Evolutionary conservation across 2,888 invertebrate genomes (phyloP).

Genomic region (Monoplex corrugatus): DNA sequence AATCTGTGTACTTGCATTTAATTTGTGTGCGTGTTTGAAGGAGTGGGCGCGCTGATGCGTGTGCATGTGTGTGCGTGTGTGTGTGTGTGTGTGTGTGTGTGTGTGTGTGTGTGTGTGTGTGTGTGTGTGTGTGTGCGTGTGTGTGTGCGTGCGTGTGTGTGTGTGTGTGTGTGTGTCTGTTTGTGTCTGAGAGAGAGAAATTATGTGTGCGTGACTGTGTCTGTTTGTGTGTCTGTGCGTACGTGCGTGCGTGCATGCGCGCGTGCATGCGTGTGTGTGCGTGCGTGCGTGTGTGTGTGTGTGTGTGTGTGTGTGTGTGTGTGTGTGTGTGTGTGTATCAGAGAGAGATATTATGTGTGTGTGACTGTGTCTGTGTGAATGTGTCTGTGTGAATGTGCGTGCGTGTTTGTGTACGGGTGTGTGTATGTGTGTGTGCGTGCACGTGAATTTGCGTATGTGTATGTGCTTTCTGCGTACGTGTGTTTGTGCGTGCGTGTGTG

Average conservation of each 20-base stretch:
- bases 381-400: no score
- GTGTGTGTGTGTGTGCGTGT: background rate
- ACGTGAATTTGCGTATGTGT: no score
- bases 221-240: constrained; percentile 9
- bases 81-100: constrained; percentile 1
- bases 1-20: no score
- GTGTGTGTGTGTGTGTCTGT: constrained; percentile 1
- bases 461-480: no score
- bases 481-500: no score
- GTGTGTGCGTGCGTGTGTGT: background rate
- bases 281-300: background rate
- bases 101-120: background rate
- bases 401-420: no score
- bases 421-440: no score
- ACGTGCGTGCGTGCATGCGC: background rate
- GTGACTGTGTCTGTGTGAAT: no score
- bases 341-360: no score
- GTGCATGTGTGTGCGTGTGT: background rate
- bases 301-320: constrained; percentile 16
- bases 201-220: background rate
- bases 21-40: background rate
- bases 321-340: background rate
- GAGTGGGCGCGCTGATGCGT: background rate
- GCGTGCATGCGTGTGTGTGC: background rate
- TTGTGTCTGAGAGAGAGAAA: background rate